Conservation (phyloP, 2,797 vertebrate genomes). For the Paguma larvata region DNA sequence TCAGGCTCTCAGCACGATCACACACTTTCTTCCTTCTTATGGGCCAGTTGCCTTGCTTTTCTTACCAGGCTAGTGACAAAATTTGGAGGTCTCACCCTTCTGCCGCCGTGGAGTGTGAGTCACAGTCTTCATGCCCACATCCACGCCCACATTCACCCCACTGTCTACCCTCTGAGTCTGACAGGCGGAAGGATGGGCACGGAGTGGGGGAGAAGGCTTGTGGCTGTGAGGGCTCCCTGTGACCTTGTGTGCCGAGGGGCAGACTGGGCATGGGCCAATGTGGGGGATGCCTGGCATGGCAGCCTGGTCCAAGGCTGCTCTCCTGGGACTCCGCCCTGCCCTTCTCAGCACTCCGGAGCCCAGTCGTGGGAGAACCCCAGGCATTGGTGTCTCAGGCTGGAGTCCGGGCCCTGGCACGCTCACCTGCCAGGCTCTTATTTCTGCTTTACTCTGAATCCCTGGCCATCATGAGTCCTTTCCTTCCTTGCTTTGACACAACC, state of each 20-base stretch:
- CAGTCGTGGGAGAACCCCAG: rapidly evolving
- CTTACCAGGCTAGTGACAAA: neutral
- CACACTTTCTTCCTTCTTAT: neutral
- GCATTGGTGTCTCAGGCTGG: neutral
- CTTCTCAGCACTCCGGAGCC: rapidly evolving
- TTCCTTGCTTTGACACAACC: neutral
- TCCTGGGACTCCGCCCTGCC: neutral
- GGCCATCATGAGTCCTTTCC: neutral
- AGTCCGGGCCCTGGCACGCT: neutral
- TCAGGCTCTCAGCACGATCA: neutral
- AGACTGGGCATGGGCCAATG: rapidly evolving
- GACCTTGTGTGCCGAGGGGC: neutral
- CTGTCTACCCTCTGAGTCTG: neutral
- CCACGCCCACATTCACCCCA: neutral
- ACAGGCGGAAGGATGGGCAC: neutral
- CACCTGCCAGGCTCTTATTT: neutral
- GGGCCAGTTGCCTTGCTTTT: neutral
- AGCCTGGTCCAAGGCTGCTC: neutral
- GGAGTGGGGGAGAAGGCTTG: neutral
- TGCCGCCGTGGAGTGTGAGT: neutral
- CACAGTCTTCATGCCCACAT: neutral
- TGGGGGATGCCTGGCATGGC: neutral
- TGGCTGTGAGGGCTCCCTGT: neutral
- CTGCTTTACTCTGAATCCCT: neutral
- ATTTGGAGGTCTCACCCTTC: neutral